Conservation (phyloP, 2,113 vertebrate species). For the Centropristis striata region DNA sequence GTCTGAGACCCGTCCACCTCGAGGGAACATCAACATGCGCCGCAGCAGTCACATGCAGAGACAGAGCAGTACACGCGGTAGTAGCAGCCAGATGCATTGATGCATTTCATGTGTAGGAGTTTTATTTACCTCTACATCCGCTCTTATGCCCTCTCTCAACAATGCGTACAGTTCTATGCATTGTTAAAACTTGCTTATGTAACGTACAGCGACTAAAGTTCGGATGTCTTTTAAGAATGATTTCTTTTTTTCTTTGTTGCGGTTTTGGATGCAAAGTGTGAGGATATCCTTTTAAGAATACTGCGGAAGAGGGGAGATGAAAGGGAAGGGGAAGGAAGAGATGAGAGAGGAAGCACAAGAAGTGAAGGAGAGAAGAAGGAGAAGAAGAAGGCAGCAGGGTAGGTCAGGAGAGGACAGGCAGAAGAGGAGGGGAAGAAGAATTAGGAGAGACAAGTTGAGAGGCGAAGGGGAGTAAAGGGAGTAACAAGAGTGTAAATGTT, state of each 20-base stretch:
- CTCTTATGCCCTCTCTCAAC: constrained; percentile 9
- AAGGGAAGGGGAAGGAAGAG: constrained; percentile 25
- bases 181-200: constrained; percentile 36
- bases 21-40: constrained; percentile 21
- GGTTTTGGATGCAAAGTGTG: not conserved
- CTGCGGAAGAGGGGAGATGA: constrained; percentile 28
- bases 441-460: constrained; percentile 5
- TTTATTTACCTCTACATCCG: constrained; percentile 39
- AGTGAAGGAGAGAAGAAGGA: not conserved
- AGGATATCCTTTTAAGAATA: constrained; percentile 23
- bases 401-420: not conserved
- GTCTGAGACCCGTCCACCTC: not conserved
- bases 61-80: constrained; percentile 8
- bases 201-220: constrained; percentile 7
- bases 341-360: not conserved
- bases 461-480: constrained; percentile 6
- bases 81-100: constrained; percentile 11
- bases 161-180: constrained; percentile 13
- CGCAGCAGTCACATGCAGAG: constrained; percentile 21
- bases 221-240: constrained; percentile 11
- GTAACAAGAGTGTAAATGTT: constrained; percentile 36
- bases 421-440: not conserved
- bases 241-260: not conserved
- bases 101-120: constrained; percentile 50
- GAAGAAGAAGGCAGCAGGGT: not conserved